A percentile compares a stretch with the other conserved stretches of the same genome.
Conservation (phyloP, 2,888 invertebrate genomes). For the Leptogaster cylindrica region DNA sequence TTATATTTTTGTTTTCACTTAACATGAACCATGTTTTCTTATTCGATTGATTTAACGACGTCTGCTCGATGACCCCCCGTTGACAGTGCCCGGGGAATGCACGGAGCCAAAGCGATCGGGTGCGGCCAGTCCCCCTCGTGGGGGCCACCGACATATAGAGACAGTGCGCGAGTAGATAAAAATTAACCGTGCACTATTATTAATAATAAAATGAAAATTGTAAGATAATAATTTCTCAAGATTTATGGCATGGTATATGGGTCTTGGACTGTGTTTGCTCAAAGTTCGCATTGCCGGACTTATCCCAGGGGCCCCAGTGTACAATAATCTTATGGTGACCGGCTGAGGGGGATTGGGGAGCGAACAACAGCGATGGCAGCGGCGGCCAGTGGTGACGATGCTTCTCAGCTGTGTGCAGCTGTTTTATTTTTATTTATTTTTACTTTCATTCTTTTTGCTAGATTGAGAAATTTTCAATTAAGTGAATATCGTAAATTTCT, state of each 20-base stretch:
- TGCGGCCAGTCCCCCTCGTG: slow-evolving; percentile 20
- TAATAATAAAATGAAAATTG: slow-evolving; percentile 38
- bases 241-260: slow-evolving; percentile 38
- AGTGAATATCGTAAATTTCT: slow-evolving; percentile 31
- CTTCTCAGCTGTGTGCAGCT: not conserved
- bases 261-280: slow-evolving; percentile 17
- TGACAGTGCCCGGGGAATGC: slow-evolving; percentile 29
- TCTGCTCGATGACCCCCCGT: slow-evolving; percentile 37
- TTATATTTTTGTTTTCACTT: slow-evolving; percentile 29
- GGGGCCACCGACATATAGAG: slow-evolving; percentile 2
- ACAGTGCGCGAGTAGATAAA: slow-evolving; percentile 22
- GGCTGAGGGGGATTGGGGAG: slow-evolving; percentile 2
- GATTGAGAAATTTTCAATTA: slow-evolving; percentile 39
- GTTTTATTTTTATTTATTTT: too few relatives aligned
- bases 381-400: not conserved
- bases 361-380: not conserved
- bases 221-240: slow-evolving; percentile 39
- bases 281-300: slow-evolving; percentile 4
- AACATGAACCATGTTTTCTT: not conserved
- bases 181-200: slow-evolving; percentile 39
- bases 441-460: slow-evolving; percentile 10
- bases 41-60: slow-evolving; percentile 41
- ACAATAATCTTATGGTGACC: too few relatives aligned
- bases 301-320: slow-evolving; percentile 8
- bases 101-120: slow-evolving; percentile 21